These are phyloP conservation scores for Fabriciana adippe DNA, from an alignment of 2,888 invertebrate genomes.

Conservation along the genomic window DNA sequence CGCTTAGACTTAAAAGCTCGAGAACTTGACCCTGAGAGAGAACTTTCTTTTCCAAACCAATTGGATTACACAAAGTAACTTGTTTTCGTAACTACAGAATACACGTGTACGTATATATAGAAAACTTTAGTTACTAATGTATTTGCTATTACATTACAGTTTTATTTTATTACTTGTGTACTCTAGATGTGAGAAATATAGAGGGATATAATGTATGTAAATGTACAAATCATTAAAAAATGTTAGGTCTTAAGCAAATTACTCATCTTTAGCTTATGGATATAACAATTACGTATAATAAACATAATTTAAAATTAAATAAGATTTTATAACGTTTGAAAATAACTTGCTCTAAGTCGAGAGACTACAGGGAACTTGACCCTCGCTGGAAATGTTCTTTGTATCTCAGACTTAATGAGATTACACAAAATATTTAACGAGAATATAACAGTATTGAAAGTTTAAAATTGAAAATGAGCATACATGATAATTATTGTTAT, in stretches of 20 bases:
- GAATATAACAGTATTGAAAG: background rate
- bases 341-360: slow-evolving; percentile 15
- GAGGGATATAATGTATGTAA: no score
- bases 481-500: background rate
- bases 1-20: slow-evolving; percentile 5
- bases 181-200: no score
- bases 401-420: slow-evolving; percentile 16
- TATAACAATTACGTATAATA: no score
- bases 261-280: no score
- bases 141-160: no score
- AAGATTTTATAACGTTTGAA: slow-evolving; percentile 9
- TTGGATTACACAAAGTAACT: slow-evolving; percentile 6
- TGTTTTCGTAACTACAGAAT: slow-evolving; percentile 1
- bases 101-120: no score
- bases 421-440: background rate
- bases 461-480: background rate
- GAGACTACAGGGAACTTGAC: slow-evolving; percentile 26
- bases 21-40: slow-evolving; percentile 18
- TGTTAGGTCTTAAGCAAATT: no score
- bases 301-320: no score
- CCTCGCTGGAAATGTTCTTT: slow-evolving; percentile 14
- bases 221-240: no score
- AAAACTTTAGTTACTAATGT: no score
- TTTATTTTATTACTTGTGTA: no score
- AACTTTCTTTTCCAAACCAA: slow-evolving; percentile 14